Base-by-base conservation (phyloP, 2,888 invertebrate genomes). In the Cryptocephalus moraei region DNA sequence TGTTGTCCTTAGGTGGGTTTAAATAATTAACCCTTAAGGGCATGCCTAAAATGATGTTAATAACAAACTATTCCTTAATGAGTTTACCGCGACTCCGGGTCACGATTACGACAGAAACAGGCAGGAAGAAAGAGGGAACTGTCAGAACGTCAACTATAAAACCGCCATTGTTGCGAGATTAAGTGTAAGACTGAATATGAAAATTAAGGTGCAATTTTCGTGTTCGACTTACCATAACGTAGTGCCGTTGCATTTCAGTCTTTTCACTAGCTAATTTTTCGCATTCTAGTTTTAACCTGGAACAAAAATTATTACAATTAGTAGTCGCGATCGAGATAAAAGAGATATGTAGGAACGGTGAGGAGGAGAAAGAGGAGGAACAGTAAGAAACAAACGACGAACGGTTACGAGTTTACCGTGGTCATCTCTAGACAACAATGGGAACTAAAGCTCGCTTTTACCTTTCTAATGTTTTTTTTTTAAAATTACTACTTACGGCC, bases 231-330 rank as follows among this genome's bases (percentile, higher is more conserved):
- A 87, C 87, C 87, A 89, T 87, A 55, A 88, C 86, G 75, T 88
- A 89, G 75, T 88, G 86, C 70, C 89, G 76, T 72, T 89, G 88
- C 83, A 89, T 86, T 74, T 88, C 87, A 55, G 87, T 87, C 75
- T 89, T 89, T 74, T 90, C 90, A 67, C 83, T 82, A 58, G 83
- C 84, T 67, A 89, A 74, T 75, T 90, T 90, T 72, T 90, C 89
- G 72, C 85, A 81, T 75, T 90, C 89, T 77, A 86, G 76, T 74
- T 88, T 87, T 67, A 86, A 75, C 72, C 86, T 87, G 76, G 52
- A 78, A 78, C 72, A 61, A 59, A 61, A 61, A 56, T 56, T 56
- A 55, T 52, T 48, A 54, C 46, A 45, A 51, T 50, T 54, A 49
- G 39, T 36, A 11, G 12, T 36, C 36, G 22, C 14, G 32, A 31